These are phyloP conservation scores for Aquatica leii DNA, from an alignment of 2,888 invertebrate genomes.

Conservation along the genomic window DNA sequence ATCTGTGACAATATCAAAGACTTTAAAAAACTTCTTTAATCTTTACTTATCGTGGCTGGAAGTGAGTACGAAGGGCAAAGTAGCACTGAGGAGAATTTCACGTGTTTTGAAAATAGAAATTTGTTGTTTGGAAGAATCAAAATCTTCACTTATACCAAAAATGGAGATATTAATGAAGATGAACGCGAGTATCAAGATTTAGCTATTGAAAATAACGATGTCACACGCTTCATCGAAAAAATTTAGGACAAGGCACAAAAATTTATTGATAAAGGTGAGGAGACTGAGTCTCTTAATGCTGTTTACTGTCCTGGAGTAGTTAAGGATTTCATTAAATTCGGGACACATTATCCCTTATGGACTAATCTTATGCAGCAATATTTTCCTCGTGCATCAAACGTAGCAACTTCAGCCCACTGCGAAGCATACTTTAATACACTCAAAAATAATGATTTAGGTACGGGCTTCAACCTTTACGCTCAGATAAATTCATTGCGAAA, in stretches of 20 bases:
- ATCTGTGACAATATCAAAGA: background rate
- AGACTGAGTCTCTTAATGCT: background rate
- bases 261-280: background rate
- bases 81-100: background rate
- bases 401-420: background rate
- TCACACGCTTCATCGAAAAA: conserved; percentile 2
- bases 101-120: conserved; percentile 5
- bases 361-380: conserved; percentile 3
- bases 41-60: conserved; percentile 2
- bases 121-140: conserved; percentile 1
- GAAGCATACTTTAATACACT: background rate
- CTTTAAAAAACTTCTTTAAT: background rate
- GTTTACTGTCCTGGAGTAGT: conserved; percentile 1
- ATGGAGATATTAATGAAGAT: background rate
- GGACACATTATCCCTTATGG: background rate
- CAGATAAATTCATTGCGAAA: conserved; percentile 5
- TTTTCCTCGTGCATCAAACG: conserved; percentile 1
- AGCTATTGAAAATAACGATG: background rate
- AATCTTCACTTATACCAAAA: background rate
- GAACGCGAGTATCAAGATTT: background rate
- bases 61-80: conserved; percentile 1
- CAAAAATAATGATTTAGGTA: conserved; percentile 2
- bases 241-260: conserved; percentile 1
- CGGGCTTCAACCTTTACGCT: conserved; percentile 2
- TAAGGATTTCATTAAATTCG: conserved; percentile 1